Evolutionary conservation across 2,113 vertebrate genomes (phyloP).

Genomic region (Crotophaga sulcirostris): DNA sequence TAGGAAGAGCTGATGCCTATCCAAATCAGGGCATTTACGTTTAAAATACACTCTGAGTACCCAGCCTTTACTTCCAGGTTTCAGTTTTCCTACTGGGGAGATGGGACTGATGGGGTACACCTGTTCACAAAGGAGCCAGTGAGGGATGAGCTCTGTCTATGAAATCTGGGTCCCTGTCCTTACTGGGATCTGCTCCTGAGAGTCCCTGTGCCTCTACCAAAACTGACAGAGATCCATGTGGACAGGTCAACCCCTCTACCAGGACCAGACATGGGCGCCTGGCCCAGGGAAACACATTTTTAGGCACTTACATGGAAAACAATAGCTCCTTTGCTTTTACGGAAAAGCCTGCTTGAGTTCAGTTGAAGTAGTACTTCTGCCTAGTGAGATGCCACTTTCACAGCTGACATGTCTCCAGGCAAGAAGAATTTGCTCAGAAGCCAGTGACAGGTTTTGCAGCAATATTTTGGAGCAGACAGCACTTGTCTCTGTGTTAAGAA

Average conservation of each 20-base stretch:
- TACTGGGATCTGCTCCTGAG: background rate
- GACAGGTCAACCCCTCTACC: background rate
- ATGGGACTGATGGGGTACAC: background rate
- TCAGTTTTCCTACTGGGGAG: background rate
- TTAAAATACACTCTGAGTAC: background rate
- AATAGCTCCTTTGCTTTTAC: background rate
- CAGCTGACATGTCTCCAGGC: background rate
- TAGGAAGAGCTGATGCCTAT: background rate
- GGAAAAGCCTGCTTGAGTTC: background rate
- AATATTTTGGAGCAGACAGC: background rate
- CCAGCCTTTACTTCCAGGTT: background rate
- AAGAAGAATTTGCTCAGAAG: background rate
- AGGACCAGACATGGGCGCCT: background rate
- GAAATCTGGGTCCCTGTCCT: background rate
- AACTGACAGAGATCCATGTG: rapidly evolving
- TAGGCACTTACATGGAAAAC: background rate
- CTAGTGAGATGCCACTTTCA: background rate
- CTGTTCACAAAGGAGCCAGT: rapidly evolving
- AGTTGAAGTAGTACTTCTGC: background rate
- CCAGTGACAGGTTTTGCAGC: background rate
- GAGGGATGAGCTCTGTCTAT: background rate
- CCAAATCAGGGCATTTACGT: background rate
- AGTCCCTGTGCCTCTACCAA: background rate
- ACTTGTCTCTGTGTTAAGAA: background rate
- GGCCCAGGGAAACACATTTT: background rate